Conservation (phyloP, 1,140 invertebrate species). For the Planococcus citri region DNA sequence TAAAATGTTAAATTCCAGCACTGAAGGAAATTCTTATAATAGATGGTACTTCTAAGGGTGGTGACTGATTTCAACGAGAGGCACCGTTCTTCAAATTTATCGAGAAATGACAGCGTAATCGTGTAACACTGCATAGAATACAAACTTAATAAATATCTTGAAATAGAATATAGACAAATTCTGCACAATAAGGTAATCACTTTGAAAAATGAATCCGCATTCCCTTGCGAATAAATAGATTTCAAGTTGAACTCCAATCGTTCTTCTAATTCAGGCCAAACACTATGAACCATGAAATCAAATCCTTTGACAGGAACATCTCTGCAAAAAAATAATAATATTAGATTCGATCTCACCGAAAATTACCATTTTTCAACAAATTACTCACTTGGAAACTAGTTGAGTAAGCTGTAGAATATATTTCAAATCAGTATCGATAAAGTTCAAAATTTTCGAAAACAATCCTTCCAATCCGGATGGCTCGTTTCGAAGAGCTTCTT, state of each 20-base stretch:
- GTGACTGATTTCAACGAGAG: conserved; percentile 39
- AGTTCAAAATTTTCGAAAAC: conserved; percentile 55
- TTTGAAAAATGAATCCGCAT: conserved; percentile 50
- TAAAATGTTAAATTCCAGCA: conserved; percentile 91
- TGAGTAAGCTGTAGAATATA: conserved; percentile 23
- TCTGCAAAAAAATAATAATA: not conserved
- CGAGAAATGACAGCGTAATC: conserved; percentile 65
- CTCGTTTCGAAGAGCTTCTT: conserved; percentile 53
- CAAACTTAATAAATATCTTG: not conserved
- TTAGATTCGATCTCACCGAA: not conserved
- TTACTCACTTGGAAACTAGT: conserved; percentile 23
- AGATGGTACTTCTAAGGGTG: conserved; percentile 46
- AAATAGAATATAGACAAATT: not conserved
- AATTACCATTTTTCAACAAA: not conserved
- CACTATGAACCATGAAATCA: conserved; percentile 76
- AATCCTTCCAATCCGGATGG: conserved; percentile 59
- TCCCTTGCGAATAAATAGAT: conserved; percentile 78
- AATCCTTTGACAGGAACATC: conserved; percentile 45
- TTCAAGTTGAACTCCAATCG: conserved; percentile 61
- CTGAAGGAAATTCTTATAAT: conserved; percentile 58
- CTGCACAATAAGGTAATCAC: too few species aligned
- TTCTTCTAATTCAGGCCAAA: conserved; percentile 74
- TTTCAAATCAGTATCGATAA: conserved; percentile 43
- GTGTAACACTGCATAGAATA: conserved; percentile 53
- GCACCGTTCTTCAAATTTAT: conserved; percentile 56